phyloP scores from a whole-genome alignment of 2,888 invertebrate genomes.

The Caenorhabditis sinica region DNA sequence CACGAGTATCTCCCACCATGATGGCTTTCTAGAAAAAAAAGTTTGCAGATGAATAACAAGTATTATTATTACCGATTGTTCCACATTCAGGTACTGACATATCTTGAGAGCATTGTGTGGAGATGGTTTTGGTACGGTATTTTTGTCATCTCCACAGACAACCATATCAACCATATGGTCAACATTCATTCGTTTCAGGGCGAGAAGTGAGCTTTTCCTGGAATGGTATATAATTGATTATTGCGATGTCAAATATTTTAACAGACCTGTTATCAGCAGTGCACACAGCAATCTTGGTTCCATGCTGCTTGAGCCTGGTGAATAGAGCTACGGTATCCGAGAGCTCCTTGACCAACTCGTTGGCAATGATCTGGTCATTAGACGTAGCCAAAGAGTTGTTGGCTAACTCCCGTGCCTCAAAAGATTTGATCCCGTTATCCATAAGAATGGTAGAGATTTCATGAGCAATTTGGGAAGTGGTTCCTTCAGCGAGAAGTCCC shows the following conservation, averaged over 20 bases:
- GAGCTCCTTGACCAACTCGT: conserved; percentile 83
- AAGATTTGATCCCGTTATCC: conserved; percentile 75
- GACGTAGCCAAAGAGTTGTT: conserved; percentile 39
- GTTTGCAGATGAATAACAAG: neutral
- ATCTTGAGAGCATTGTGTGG: conserved; percentile 84
- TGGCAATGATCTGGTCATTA: conserved; percentile 48
- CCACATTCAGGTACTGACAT: conserved; percentile 76
- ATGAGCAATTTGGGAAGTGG: conserved; percentile 83
- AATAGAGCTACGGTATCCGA: conserved; percentile 84
- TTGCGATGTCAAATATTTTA: neutral
- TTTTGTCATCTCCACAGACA: conserved; percentile 85
- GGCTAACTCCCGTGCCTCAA: conserved; percentile 51
- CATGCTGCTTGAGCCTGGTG: conserved; percentile 83
- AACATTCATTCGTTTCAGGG: conserved; percentile 77
- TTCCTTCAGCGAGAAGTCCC: conserved; percentile 84
- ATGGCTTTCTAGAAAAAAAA: conserved; percentile 79
- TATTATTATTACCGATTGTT: conserved; percentile 73
- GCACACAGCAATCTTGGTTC: conserved; percentile 85
- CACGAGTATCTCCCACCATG: conserved; percentile 85
- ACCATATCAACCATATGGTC: conserved; percentile 84
- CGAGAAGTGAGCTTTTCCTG: conserved; percentile 78
- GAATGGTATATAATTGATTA: conserved; percentile 28
- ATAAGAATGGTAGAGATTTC: conserved; percentile 83
- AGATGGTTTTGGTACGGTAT: conserved; percentile 84
- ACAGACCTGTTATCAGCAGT: conserved; percentile 84